Evolutionary conservation across 2,888 invertebrate genomes (phyloP), one percentile per base, ranked within the genome.

Genomic region (Sinhomidia bicolor): DNA sequence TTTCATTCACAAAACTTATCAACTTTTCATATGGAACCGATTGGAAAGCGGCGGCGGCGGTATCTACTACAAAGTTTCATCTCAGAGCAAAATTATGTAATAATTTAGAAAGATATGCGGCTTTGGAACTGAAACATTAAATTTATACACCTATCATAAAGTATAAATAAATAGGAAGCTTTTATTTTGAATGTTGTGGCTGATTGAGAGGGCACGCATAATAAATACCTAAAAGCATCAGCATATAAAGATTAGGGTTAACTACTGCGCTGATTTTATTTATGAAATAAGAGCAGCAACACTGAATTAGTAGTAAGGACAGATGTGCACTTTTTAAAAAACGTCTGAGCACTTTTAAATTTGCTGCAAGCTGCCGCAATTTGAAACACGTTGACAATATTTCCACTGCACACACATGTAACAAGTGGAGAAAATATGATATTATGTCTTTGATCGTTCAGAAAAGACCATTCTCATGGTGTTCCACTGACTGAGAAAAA

Each of bases 391-490:
- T 41, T 44, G 10, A 3, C 10, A 17, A 71, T 17, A 44, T 44
- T 44, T n/a, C n/a, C n/a, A 44, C 23, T 71, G 20, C n/a, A 57
- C n/a, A 36, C 7, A 5, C 36, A 32, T 79, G 20, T 81, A 71
- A 85, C 85, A 85, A 85, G 65, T 78, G 32, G 6, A n/a, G n/a
- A 44, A 83, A 57, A 78, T 60, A 76, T 78, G 12, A 54, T 62
- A n/a, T n/a, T n/a, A 71, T 17, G 23, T 44, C n/a, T n/a, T n/a
- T n/a, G 44, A 41, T 71, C 10, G 44, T 47, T 23, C 14, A 47
- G 7, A 32, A 41, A 74, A 71, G 41, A 20, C 3, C 2, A 17
- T 17, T 54, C 54, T 17, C 36, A 44, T 6, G 26, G 10, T 36
- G 44, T 14, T 20, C 20, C 17, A 23, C 17, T 10, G 68, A 12